Base-by-base conservation (phyloP, 2,797 vertebrate genomes). In the Chaetodon trifasciatus region DNA sequence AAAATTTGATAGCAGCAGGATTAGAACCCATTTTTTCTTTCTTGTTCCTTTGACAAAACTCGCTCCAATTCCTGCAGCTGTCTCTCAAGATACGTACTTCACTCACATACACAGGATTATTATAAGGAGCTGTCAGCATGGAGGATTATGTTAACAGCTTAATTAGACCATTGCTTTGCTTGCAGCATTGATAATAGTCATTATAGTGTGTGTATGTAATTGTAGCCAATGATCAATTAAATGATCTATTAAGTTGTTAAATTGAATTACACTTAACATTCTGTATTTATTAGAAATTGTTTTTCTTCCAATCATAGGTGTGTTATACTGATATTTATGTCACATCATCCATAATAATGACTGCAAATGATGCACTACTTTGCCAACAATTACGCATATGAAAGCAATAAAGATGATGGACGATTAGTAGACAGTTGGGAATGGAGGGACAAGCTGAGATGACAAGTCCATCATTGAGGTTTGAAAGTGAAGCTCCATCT, bases 81-180 rank as follows among this genome's bases (percentile, higher is more conserved):
- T 83, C 79, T 88, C 69, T 74, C 68, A 82, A 81, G 71, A 85
- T 87, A 70, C 12, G 5, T 71, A 79, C 69, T 92, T 90, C 74
- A 79, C 61, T 88, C 79, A 79, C 66, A 82, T 49, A 28, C 84
- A 66, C 71, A 62, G 81, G 72, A 78, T 88, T 88, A 91, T 90
- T 84, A 86, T 15, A 76, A 77, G 84, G 65, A 81, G 84, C 82
- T 80, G 87, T 89, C 81, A 88, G 75, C 37, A 9, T 69, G 71
- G 70, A 89, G 78, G 85, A 89, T 92, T 89, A 85, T 67, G 71
- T 78, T 78, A 89, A 84, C 79, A 79, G 55, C 78, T 88, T 89
- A 91, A 91, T 89, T 91, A 89, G 76, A 82, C 74, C 62, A 63
- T 78, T 88, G 80, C 87, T 79, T 86, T 70, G 62, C 77, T 81